A percentile compares a stretch with the other conserved stretches of the same genome.
phyloP scores from a whole-genome alignment of 1,140 invertebrate species.

The Drosophila parabipectinata region DNA sequence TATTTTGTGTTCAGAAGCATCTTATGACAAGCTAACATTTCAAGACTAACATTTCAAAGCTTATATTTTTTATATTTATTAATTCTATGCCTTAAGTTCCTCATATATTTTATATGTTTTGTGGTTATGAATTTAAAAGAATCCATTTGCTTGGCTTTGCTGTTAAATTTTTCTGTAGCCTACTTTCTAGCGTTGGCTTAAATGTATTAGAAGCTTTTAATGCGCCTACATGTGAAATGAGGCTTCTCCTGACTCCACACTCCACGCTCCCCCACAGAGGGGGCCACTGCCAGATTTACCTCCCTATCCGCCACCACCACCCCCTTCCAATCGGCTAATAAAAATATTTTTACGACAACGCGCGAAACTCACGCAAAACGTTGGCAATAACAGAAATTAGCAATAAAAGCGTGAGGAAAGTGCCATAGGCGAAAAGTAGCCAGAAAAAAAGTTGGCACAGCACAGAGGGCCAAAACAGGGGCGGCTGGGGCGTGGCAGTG shows the following conservation, averaged over 20 bases:
- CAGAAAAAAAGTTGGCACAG: slow-evolving; percentile 20
- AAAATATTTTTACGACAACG: slow-evolving; percentile 79
- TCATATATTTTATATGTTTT: background rate
- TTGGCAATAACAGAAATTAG: slow-evolving; percentile 78
- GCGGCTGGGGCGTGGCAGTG: background rate
- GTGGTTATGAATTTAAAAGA: background rate
- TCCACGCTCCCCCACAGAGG: background rate
- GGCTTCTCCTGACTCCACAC: background rate
- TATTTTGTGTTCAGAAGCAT: too few relatives aligned
- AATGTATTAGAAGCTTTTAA: background rate
- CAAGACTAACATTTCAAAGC: too few relatives aligned
- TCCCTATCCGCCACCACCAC: background rate
- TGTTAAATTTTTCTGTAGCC: slow-evolving; percentile 3
- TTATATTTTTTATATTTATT: too few relatives aligned
- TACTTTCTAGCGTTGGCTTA: slow-evolving; percentile 43
- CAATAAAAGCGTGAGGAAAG: slow-evolving; percentile 69
- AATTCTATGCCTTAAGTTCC: too few relatives aligned
- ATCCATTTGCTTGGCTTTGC: background rate
- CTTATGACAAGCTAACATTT: too few relatives aligned
- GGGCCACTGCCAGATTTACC: background rate
- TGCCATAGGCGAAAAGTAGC: slow-evolving; percentile 54
- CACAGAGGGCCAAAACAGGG: background rate
- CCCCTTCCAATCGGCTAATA: slow-evolving; percentile 52
- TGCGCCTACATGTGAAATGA: slow-evolving; percentile 3
- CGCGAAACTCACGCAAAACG: slow-evolving; percentile 68